Evolutionary conservation across 2,888 invertebrate genomes (phyloP), one percentile per base, ranked within the genome.

Genomic region (Cordilura impudica): DNA sequence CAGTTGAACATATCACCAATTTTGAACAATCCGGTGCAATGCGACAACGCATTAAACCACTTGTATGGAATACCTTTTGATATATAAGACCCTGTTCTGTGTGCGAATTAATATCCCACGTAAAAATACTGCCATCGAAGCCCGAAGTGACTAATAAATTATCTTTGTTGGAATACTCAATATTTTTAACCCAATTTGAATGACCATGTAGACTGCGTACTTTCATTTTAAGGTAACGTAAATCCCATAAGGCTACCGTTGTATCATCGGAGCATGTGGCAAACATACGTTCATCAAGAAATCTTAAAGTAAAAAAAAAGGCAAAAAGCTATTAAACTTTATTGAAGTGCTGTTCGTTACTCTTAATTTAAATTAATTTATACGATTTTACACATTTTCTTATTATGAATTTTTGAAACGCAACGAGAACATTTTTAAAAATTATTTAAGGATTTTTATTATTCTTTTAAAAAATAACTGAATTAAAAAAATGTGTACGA

Each of bases 171-270:
- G 96, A 96, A 89, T 96, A 98, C 88, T 98, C 98, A 82, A 98
- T 97, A 89, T 97, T 98, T 89, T 98, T 98, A 54, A 97, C 98
- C 98, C 98, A 98, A 90, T 97, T 97, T 0, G 95, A 94, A 89
- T 98, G 98, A 0, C 97, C 98, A 78, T 93, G 92, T 8, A 98
- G 91, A 12, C 94, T 94, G 75, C 94, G 92, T 73, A 96, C 93
- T 85, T 94, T 94, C 71, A 93, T 92, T 85, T 94, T 95, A 65
- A 97, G 90, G 88, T 95, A 95, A 66, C 98, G 92, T n/a, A 95
- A 93, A 89, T 98, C 98, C 98, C 98, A 98, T 56, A 98, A 88
- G 31, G 96, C 96, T 54, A 98, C 96, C 4, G 97, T 97, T 14
- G 94, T 95, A 88, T 98, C 98, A 88, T 98, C 98, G 0, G 97